These are phyloP conservation scores for Tupaia tana DNA, from an alignment of 2,113 vertebrate species.

Conservation along the genomic window DNA sequence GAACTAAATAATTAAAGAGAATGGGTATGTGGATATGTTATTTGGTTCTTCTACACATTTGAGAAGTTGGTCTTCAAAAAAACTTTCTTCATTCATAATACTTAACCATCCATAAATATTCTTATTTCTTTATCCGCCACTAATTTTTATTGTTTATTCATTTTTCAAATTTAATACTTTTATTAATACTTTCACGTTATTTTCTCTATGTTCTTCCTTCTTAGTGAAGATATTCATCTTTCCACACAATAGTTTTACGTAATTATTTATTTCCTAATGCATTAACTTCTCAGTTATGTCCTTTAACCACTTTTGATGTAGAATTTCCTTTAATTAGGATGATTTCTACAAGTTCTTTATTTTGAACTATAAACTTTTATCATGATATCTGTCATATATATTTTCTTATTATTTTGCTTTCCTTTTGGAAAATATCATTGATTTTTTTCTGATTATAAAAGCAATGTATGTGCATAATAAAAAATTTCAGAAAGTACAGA, in stretches of 20 bases:
- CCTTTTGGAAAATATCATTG: slow-evolving; percentile 25
- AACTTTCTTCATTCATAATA: background rate
- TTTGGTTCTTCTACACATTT: background rate
- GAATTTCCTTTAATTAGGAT: slow-evolving; percentile 9
- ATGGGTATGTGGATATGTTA: background rate
- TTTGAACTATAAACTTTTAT: background rate
- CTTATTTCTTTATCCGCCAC: background rate
- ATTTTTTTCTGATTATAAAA: slow-evolving; percentile 20
- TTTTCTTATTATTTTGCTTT: slow-evolving; percentile 37
- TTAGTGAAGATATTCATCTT: slow-evolving; percentile 4
- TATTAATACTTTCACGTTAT: slow-evolving; percentile 2
- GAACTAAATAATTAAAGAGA: background rate
- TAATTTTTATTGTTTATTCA: background rate
- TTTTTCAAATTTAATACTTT: background rate
- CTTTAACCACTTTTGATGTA: background rate
- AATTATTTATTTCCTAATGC: background rate
- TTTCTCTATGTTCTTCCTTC: slow-evolving; percentile 16
- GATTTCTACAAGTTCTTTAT: background rate
- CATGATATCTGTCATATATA: background rate
- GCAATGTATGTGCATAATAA: background rate
- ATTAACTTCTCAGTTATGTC: background rate
- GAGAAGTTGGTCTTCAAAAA: background rate
- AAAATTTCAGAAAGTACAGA: background rate
- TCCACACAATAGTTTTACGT: background rate
- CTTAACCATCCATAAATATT: background rate